These are phyloP conservation scores for Meloe dianella DNA, from an alignment of 2,888 invertebrate species.

Conservation along the genomic window DNA sequence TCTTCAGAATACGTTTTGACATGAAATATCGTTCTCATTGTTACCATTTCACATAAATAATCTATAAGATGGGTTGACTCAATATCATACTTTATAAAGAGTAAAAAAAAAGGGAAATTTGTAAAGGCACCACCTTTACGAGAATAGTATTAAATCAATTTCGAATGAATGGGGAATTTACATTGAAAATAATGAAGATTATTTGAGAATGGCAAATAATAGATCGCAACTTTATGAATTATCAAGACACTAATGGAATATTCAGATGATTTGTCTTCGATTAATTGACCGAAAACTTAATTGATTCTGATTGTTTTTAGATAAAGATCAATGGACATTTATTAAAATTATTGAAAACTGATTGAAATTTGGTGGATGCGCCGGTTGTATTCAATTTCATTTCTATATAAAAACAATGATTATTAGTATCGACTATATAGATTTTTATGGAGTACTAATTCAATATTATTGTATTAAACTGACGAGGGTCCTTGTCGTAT, in stretches of 20 bases:
- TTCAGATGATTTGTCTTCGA: neutral
- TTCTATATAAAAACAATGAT: neutral
- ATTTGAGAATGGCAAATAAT: neutral
- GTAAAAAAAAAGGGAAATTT: neutral
- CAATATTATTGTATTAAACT: slow-evolving; percentile 9
- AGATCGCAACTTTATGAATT: neutral
- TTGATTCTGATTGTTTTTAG: neutral
- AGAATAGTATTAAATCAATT: neutral
- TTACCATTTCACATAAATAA: slow-evolving; percentile 12
- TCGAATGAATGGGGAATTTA: neutral
- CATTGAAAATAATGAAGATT: neutral
- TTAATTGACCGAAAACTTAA: neutral
- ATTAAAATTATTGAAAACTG: no score
- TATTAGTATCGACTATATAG: neutral
- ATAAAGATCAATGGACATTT: neutral
- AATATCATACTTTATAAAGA: neutral
- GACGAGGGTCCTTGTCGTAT: slow-evolving; percentile 23
- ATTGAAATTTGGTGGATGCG: neutral
- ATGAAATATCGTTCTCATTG: slow-evolving; percentile 9
- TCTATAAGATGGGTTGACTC: neutral
- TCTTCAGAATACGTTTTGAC: neutral
- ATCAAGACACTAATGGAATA: neutral
- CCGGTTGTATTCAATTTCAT: slow-evolving; percentile 14
- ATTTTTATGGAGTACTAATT: neutral
- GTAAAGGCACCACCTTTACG: neutral